Conservation (phyloP, 2,113 vertebrate genomes). For the Dasyurus viverrinus region DNA sequence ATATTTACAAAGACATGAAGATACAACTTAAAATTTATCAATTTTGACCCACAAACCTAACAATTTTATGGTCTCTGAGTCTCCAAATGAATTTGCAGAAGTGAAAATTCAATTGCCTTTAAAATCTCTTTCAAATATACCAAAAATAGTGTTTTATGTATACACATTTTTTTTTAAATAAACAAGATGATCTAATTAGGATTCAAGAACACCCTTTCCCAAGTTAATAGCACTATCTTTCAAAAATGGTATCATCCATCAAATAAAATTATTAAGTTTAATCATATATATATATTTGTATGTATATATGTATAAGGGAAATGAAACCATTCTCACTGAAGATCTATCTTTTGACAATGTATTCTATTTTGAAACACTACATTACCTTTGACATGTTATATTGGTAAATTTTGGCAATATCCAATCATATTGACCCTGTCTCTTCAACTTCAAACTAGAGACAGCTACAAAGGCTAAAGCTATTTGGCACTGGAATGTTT, state of each 20-base stretch:
- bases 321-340: constrained; percentile 8
- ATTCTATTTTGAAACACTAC: constrained; percentile 32
- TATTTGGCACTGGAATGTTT: neutral
- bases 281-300: constrained; percentile 14
- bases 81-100: constrained; percentile 32
- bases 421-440: neutral
- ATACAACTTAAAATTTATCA: constrained; percentile 15
- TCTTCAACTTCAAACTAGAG: neutral
- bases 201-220: constrained; percentile 10
- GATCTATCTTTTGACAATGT: neutral
- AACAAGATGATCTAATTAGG: neutral
- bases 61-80: constrained; percentile 13
- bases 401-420: neutral
- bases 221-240: neutral
- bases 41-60: neutral
- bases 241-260: neutral
- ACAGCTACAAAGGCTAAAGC: neutral
- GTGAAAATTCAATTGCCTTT: constrained; percentile 24
- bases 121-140: neutral
- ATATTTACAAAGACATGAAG: neutral
- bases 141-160: neutral
- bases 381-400: neutral
- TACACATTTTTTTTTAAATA: neutral
- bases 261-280: neutral
- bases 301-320: neutral